Conservation (phyloP, 2,797 vertebrate genomes). For the Myioborus miniatus region DNA sequence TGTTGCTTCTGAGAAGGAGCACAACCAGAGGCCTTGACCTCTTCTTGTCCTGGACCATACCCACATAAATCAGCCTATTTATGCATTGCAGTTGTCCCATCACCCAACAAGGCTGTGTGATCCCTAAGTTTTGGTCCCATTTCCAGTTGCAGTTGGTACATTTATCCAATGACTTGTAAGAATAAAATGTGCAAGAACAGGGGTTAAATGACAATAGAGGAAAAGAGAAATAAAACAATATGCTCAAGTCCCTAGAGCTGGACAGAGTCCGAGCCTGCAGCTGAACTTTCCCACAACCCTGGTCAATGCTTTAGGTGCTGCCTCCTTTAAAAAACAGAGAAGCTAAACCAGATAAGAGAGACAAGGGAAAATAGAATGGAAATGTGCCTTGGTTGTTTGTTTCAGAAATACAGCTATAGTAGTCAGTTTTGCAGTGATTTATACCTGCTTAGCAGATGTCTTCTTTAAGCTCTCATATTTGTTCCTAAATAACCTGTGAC, state of each 20-base stretch:
- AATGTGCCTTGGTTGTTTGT: not conserved
- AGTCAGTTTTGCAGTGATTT: not conserved
- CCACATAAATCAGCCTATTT: not conserved
- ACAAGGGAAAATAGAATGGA: not conserved
- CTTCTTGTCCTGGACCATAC: not conserved
- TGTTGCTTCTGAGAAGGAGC: not conserved
- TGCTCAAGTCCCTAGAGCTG: not conserved
- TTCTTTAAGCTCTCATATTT: not conserved
- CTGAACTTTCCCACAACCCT: not conserved
- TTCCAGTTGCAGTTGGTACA: not conserved
- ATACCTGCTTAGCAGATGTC: not conserved
- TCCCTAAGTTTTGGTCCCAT: not conserved
- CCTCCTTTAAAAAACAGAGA: not conserved
- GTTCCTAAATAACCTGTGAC: constrained; percentile 9
- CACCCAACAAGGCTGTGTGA: not conserved
- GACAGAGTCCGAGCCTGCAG: not conserved
- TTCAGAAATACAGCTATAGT: not conserved
- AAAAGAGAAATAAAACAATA: not conserved
- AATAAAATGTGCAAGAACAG: not conserved
- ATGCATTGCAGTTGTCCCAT: not conserved
- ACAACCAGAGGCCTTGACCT: not conserved
- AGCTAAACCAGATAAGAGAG: not conserved
- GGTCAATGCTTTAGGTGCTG: not conserved
- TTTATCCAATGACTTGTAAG: not conserved
- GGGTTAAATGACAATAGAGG: not conserved